Percentiles rank a stretch among this genome's conserved stretches.
Evolutionary conservation across 92 coral and sea anemone species (phyloP).

Genomic region (Montipora capitata): DNA sequence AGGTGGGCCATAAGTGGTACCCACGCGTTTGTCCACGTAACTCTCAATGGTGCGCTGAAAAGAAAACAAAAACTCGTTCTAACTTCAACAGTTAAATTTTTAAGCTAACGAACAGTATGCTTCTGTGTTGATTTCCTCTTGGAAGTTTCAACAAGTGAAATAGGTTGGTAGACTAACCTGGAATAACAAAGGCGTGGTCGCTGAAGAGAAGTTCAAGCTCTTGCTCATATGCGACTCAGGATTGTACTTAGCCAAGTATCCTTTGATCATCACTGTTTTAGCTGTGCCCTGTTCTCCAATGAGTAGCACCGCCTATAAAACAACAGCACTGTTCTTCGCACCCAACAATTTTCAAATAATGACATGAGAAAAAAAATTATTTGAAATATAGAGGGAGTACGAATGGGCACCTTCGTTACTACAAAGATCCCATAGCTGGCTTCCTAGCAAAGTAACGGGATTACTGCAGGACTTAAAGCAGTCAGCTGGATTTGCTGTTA

Average conservation of each 20-base stretch:
- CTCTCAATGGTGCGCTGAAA: conserved; percentile 90
- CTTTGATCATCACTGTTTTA: conserved; percentile 94
- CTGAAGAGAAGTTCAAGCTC: conserved; percentile 93
- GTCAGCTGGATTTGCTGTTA: no score
- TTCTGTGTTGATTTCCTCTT: neutral
- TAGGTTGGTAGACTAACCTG: conserved; percentile 63
- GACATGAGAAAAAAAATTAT: no score
- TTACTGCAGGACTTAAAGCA: no score
- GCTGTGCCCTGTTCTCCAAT: conserved; percentile 97
- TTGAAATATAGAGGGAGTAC: no score
- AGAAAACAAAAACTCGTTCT: neutral
- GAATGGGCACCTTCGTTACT: no score
- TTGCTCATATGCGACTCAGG: conserved; percentile 90
- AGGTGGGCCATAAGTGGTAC: conserved; percentile 95
- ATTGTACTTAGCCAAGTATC: conserved; percentile 91
- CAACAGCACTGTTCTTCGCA: neutral
- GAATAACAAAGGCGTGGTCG: conserved; percentile 88
- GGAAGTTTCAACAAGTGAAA: neutral
- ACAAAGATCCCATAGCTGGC: no score
- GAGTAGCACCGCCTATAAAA: conserved; percentile 85
- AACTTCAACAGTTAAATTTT: neutral
- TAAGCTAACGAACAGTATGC: neutral
- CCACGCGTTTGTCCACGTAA: conserved; percentile 94
- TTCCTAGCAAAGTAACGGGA: no score
- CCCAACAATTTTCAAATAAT: no score